Evolutionary conservation across 2,888 invertebrate genomes (phyloP), one percentile per base, ranked within the genome.

Genomic region (Rutpela maculata): DNA sequence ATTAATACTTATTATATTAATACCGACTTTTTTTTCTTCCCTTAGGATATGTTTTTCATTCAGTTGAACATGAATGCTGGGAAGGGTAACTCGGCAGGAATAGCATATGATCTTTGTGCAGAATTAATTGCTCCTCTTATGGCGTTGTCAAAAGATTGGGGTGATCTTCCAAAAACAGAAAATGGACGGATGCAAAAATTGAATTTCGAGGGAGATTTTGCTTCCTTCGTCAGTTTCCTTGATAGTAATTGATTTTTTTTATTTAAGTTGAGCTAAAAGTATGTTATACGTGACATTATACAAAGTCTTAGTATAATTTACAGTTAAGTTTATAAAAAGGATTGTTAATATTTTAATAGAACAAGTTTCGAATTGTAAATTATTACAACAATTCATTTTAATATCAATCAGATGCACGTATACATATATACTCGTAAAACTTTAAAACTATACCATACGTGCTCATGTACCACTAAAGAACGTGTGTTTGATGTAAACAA

Each of bases 181-280:
- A 85, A 87, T 43, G 91, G 91, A 15, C 83, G 89, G 18, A 89
- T 89, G 78, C 90, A 91, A 62, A 91, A 91, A 81, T 88, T 90
- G 9, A 90, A 92, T 77, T 94, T 94, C 85, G 88, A 93, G 60
- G 92, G 91, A 59, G 92, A 92, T 76, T 91, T 93, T 75, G 88
- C 89, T n/a, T 90, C 91, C 80, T 94, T 93, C 83, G 91, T 90
- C 22, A 87, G 89, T 70, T 93, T 92, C 86, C 84, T 93, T 18
- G 88, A 88, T 77, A 90, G 93, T 92, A 89, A 89, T 26, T 55
- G 1, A 2, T 43, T 10, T 43, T 26, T 43, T 56, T 15, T 69
- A 56, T 70, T 57, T 69, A n/a, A 57, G 6, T 43, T 43, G 15
- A 15, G 43, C 43, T 43, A 12, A 15, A 15, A 43, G 15, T 11